Base-by-base conservation (phyloP, 2,888 invertebrate species). In the Cephus nigrinus region DNA sequence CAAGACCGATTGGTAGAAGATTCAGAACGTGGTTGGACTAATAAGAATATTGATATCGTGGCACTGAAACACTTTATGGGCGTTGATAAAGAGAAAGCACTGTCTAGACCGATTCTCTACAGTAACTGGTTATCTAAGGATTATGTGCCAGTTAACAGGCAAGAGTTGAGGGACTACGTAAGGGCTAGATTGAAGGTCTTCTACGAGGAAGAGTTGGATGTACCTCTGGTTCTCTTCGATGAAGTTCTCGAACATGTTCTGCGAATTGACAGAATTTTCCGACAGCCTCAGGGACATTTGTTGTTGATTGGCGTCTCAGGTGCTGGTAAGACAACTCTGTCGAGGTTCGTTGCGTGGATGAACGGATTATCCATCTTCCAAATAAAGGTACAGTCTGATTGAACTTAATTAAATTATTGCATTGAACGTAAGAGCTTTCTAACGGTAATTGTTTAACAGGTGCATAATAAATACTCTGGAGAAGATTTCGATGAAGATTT, bases 311-410 rank as follows among this genome's bases (percentile, higher is more conserved):
- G 99, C 83, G 99, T 99, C 11, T 99, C 99, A 76, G 99, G 99
- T 73, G 98, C 99, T 83, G 99, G 99, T 84, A 99, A 99, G 93
- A 99, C 99, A 1, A 99, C 99, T 12, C 94, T 99, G 85, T 99
- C 99, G 35, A 94, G 99, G 84, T 99, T 99, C 92, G 99, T 99
- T 55, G 99, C 99, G 75, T 99, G 99, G 99, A 98, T 99, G 97
- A 99, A 99, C 92, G 99, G 99, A 11, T 94, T 99, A 68, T 98
- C 97, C 84, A 98, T 99, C 80, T 99, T 99, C 95, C 99, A 99
- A 93, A 99, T 99, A 85, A 98, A 99, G 94, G 98, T 97, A 85
- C 80, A 82, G 33, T 74, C 35, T 23, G 23, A 31, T 71, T 71
- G 12, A 71, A 32, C 9, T 71, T 23, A 5, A 74, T 40, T 30